A percentile compares a stretch with the other conserved stretches of the same genome.
Conservation (phyloP, 2,888 invertebrate species). For the Drosophila formosana region DNA sequence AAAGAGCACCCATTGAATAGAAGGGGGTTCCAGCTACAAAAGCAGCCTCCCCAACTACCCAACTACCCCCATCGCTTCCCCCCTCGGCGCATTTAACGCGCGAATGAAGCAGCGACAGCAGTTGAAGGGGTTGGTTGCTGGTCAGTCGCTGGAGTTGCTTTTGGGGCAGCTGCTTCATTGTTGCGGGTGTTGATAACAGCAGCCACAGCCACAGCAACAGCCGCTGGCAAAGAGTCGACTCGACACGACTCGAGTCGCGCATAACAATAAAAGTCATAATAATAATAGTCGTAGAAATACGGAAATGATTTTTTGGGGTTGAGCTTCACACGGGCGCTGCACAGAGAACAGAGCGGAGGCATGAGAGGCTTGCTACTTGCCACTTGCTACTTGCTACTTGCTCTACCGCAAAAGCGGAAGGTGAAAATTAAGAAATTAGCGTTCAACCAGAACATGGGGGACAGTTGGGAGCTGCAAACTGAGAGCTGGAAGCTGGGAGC, state of each 20-base stretch:
- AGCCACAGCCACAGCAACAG: constrained; percentile 32
- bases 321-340: constrained; percentile 64
- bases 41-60: constrained; percentile 21
- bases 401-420: constrained; percentile 75
- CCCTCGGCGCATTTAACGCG: constrained; percentile 66
- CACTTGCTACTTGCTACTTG: constrained; percentile 1
- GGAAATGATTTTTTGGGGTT: constrained; percentile 70
- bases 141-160: constrained; percentile 53
- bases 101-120: constrained; percentile 61
- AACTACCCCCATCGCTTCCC: constrained; percentile 7
- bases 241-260: constrained; percentile 30
- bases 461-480: constrained; percentile 29
- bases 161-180: constrained; percentile 46
- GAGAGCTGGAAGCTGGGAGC: constrained; percentile 26
- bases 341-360: background rate
- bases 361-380: constrained; percentile 16
- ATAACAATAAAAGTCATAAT: constrained; percentile 82
- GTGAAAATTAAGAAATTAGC: constrained; percentile 83
- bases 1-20: constrained; percentile 42
- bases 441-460: constrained; percentile 47
- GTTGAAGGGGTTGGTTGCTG: constrained; percentile 47
- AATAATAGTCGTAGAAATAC: constrained; percentile 76
- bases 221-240: constrained; percentile 20
- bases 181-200: constrained; percentile 61
- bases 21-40: constrained; percentile 51